Percentiles rank a stretch among this genome's conserved stretches.
These are phyloP conservation scores for Hyperoplus lanceolatus DNA, from an alignment of 2,797 vertebrate genomes.

Conservation along the genomic window DNA sequence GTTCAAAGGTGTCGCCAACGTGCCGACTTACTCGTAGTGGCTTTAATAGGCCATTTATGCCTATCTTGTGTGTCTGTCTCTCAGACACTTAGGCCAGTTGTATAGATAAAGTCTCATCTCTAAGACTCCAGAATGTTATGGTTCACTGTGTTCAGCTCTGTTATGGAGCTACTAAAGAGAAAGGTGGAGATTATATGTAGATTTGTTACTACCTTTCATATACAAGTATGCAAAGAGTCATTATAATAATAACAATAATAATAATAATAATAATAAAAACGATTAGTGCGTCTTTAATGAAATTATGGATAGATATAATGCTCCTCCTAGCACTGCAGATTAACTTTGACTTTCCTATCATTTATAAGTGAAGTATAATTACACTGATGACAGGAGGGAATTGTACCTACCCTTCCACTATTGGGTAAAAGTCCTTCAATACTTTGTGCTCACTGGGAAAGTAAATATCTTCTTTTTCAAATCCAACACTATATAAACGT, in stretches of 20 bases:
- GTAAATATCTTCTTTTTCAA: constrained; percentile 3
- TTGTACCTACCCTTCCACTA: neutral
- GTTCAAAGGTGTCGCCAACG: too few relatives aligned
- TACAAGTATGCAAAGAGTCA: neutral
- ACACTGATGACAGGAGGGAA: neutral
- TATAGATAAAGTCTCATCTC: too few relatives aligned
- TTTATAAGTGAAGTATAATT: neutral
- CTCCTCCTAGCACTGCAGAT: too few relatives aligned
- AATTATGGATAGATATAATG: neutral
- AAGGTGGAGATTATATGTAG: neutral
- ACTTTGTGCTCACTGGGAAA: neutral
- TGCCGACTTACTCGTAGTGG: too few relatives aligned
- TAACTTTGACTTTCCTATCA: too few relatives aligned
- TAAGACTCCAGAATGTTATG: too few relatives aligned
- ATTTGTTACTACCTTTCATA: neutral
- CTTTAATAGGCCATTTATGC: too few relatives aligned
- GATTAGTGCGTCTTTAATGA: neutral
- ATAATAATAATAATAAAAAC: neutral
- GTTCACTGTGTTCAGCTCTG: too few relatives aligned
- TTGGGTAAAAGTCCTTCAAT: constrained; percentile 1
- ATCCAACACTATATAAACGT: neutral
- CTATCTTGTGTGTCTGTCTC: too few relatives aligned
- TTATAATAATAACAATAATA: neutral
- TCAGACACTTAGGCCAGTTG: too few relatives aligned
- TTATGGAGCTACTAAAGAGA: neutral